Base-by-base conservation (phyloP, 2,888 invertebrate genomes). In the Smittia aterrima region DNA sequence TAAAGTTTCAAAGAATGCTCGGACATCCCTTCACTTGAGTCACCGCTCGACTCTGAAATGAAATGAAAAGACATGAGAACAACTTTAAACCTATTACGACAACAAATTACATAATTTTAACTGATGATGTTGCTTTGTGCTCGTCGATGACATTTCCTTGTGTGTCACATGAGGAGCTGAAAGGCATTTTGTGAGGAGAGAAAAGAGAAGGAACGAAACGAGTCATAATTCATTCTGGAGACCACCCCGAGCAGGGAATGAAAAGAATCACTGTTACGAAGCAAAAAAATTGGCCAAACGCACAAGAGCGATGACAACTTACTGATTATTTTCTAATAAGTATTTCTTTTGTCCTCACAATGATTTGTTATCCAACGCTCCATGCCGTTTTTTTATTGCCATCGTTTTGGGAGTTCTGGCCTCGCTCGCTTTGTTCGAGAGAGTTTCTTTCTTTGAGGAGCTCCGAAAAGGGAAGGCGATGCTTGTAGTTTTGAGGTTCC, bases 241-340 rank as follows among this genome's bases (percentile, higher is more conserved):
- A 72, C 72, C 72, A 72, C 72, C 72, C 72, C 40, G 62, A 40
- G 53, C 25, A 16, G 1, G n/a, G 16, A 47, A 47, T 7, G 47
- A 7, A 47, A 47, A 16, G 18, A 32, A 20, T n/a, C 40, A 66
- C 13, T 66, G 54, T 71, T 71, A 71, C 70, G 53, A 53, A 47
- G 70, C 70, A 54, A 71, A n/a, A n/a, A 71, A 71, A 54, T 58
- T 58, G 58, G 58, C 58, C 22, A 58, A 58, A 58, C 62, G 32
- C 54, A 40, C 38, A 40, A 66, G 66, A 72, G 62, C 72, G 72
- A 72, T 72, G 72, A 72, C 72, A 72, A 72, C 58, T 72, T 27
- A 38, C 54, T 72, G 72, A 72, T 72, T 72, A 72, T 72, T 72
- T 72, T 72, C 72, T 72, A 72, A 72, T 72, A 62, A 72, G 72